A percentile compares a stretch with the other conserved stretches of the same genome.
Evolutionary conservation across 2,888 invertebrate species (phyloP).

Genomic region (Ramazzottius varieornatus): DNA sequence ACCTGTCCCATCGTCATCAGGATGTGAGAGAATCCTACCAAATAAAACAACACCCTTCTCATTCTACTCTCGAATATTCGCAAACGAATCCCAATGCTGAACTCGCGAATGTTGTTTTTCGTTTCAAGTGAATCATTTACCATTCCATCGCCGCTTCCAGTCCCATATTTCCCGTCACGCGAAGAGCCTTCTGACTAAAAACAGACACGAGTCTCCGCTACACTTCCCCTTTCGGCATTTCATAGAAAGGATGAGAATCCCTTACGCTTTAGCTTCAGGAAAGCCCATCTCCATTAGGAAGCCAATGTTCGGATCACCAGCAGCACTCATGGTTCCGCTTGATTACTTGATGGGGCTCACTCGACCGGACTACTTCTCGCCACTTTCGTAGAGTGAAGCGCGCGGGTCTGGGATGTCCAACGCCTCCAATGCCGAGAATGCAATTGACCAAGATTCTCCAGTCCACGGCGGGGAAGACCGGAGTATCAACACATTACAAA

Average conservation of each 20-base stretch:
- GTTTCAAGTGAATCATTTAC: not conserved
- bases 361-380: too few species aligned
- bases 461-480: too few species aligned
- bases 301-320: not conserved
- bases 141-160: not conserved
- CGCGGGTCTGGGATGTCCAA: too few species aligned
- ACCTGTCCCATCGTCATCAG: not conserved
- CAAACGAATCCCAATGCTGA: too few species aligned
- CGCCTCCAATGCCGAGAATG: too few species aligned
- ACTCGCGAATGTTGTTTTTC: too few species aligned
- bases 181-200: not conserved
- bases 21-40: not conserved
- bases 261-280: not conserved
- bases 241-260: not conserved
- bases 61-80: too few species aligned
- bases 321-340: too few species aligned
- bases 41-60: not conserved
- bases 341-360: too few species aligned
- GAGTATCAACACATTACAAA: too few species aligned
- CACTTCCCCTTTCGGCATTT: not conserved
- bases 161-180: not conserved
- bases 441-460: too few species aligned
- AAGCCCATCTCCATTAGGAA: not conserved
- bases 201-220: not conserved
- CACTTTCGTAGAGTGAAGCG: too few species aligned